Evolutionary conservation across 2,888 invertebrate genomes (phyloP).

Genomic region (Trichacis sp.): DNA sequence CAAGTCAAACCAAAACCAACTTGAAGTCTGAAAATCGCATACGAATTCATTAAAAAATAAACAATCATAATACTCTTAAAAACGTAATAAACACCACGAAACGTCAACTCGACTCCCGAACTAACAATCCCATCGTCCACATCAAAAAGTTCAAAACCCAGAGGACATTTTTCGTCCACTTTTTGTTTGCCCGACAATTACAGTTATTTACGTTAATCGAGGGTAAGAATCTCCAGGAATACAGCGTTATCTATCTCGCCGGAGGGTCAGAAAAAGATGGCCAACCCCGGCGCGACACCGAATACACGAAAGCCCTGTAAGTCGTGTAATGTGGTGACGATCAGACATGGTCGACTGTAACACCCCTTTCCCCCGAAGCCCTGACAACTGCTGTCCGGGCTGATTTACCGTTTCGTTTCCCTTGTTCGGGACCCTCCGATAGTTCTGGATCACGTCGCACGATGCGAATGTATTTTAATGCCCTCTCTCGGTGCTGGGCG

Average conservation of each 20-base stretch:
- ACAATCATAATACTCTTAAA: no score
- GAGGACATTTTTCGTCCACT: no score
- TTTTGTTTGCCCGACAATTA: conserved; percentile 1
- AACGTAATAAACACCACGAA: no score
- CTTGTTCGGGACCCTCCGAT: conserved; percentile 49
- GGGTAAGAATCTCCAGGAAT: not conserved
- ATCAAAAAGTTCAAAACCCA: no score
- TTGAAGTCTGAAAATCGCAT: no score
- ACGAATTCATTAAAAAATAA: no score
- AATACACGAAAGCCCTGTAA: conserved; percentile 36
- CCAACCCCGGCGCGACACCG: conserved; percentile 19
- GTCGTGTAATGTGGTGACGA: conserved; percentile 60
- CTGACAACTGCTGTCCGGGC: conserved; percentile 34
- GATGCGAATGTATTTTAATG: conserved; percentile 38
- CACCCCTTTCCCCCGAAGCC: conserved; percentile 41
- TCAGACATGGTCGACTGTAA: conserved; percentile 49
- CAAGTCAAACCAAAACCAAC: no score
- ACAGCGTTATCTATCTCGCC: not conserved
- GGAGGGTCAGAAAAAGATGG: conserved; percentile 5
- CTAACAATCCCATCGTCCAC: no score
- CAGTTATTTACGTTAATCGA: not conserved
- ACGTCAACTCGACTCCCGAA: no score
- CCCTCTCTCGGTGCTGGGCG: conserved; percentile 10
- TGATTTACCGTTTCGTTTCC: conserved; percentile 50
- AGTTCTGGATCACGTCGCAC: conserved; percentile 51